Conservation (phyloP, 2,113 vertebrate species). For the Bettongia penicillata region DNA sequence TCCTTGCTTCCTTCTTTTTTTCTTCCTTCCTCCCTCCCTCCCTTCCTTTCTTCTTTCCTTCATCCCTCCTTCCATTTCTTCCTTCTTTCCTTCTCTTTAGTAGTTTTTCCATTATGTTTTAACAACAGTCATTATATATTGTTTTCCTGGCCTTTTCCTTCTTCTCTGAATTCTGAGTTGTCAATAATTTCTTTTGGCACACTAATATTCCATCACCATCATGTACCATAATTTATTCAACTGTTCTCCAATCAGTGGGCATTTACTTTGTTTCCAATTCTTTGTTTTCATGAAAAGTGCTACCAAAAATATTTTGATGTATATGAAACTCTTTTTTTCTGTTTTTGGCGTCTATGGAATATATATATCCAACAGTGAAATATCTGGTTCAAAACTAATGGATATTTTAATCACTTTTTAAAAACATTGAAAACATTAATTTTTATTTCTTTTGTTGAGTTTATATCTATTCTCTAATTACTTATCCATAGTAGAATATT, state of each 20-base stretch:
- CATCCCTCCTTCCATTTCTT: too few species aligned
- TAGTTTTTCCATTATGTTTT: neutral
- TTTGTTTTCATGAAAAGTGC: too few species aligned
- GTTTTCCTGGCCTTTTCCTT: neutral
- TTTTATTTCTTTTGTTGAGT: neutral
- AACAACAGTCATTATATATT: neutral
- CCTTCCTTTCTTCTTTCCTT: too few species aligned
- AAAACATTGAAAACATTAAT: neutral
- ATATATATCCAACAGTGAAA: neutral
- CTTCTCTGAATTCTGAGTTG: neutral
- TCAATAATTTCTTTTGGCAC: neutral
- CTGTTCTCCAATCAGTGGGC: too few species aligned
- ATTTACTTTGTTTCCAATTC: too few species aligned
- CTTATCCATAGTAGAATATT: neutral
- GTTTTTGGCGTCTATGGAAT: neutral
- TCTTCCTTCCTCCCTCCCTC: too few species aligned
- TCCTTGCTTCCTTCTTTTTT: too few species aligned
- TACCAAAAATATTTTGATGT: too few species aligned
- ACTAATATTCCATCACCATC: too few species aligned
- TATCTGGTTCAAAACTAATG: neutral
- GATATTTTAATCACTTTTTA: neutral
- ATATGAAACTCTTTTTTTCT: neutral
- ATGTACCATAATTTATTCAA: too few species aligned
- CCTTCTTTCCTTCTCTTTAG: too few species aligned
- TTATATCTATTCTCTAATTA: neutral